These are phyloP conservation scores for Daboia siamensis DNA, from an alignment of 2,113 vertebrate species.

Conservation along the genomic window DNA sequence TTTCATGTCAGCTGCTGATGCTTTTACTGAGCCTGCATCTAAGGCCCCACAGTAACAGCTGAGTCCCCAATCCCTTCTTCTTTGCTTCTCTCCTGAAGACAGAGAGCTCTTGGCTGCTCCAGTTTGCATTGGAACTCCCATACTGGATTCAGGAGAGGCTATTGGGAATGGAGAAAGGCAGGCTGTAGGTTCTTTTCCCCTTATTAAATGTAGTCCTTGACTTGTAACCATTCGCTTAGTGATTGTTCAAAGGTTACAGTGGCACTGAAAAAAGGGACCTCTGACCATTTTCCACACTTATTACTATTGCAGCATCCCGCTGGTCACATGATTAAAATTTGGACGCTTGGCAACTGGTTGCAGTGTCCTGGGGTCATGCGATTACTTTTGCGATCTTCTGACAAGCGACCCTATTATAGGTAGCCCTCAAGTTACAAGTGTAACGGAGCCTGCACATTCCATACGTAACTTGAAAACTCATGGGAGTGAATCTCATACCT, in stretches of 20 bases:
- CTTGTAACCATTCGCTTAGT: neutral
- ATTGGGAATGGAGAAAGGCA: neutral
- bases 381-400: neutral
- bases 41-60: too few species aligned
- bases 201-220: neutral
- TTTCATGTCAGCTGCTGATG: neutral
- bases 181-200: neutral
- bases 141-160: neutral
- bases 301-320: too few species aligned
- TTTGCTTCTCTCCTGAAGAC: neutral
- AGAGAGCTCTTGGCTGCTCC: neutral
- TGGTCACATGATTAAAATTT: too few species aligned
- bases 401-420: neutral
- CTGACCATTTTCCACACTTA: too few species aligned
- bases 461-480: too few species aligned
- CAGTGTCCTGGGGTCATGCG: too few species aligned
- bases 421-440: too few species aligned
- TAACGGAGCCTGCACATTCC: too few species aligned
- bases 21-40: neutral
- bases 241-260: neutral
- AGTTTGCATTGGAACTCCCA: neutral
- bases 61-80: too few species aligned
- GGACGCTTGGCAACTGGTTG: too few species aligned
- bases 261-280: neutral
- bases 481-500: too few species aligned